Conservation (phyloP, 1,140 invertebrate genomes). For the Odontomachus brunneus region DNA sequence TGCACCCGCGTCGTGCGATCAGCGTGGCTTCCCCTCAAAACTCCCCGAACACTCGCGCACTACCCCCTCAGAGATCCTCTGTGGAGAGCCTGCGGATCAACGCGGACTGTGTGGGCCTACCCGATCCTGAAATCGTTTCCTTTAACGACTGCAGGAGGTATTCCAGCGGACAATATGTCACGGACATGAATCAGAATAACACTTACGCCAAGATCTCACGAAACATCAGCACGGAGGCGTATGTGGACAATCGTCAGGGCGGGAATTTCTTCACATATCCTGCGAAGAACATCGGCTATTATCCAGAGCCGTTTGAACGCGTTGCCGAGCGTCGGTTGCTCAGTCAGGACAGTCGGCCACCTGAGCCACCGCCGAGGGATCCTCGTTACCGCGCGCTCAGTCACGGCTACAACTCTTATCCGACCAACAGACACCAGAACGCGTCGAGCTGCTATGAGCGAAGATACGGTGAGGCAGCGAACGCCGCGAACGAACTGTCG, state of each 20-base stretch:
- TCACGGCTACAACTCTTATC: slow-evolving; percentile 77
- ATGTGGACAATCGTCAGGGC: neutral
- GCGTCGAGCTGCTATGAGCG: slow-evolving; percentile 36
- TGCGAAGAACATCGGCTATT: slow-evolving; percentile 72
- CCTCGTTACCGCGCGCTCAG: slow-evolving; percentile 86
- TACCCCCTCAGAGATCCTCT: slow-evolving; percentile 49
- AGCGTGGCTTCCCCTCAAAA: neutral
- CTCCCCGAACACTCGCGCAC: slow-evolving; percentile 37
- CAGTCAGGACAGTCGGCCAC: slow-evolving; percentile 81
- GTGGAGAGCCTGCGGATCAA: slow-evolving; percentile 43
- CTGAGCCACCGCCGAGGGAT: slow-evolving; percentile 90
- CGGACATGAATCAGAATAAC: slow-evolving; percentile 73
- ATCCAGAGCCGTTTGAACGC: slow-evolving; percentile 67
- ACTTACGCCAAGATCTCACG: slow-evolving; percentile 71
- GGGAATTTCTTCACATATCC: slow-evolving; percentile 35
- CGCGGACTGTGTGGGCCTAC: neutral
- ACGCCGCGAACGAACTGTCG: slow-evolving; percentile 1
- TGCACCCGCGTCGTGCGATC: slow-evolving; percentile 42
- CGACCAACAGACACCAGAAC: slow-evolving; percentile 77
- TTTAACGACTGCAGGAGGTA: slow-evolving; percentile 39
- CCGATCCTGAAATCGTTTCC: slow-evolving; percentile 1
- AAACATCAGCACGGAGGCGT: slow-evolving; percentile 62
- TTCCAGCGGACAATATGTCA: slow-evolving; percentile 36
- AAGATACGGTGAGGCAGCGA: neutral
- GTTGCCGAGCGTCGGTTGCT: neutral